Evolutionary conservation across 1,140 invertebrate genomes (phyloP), one percentile per base, ranked within the genome.

Genomic region (Chlorops oryzae): DNA sequence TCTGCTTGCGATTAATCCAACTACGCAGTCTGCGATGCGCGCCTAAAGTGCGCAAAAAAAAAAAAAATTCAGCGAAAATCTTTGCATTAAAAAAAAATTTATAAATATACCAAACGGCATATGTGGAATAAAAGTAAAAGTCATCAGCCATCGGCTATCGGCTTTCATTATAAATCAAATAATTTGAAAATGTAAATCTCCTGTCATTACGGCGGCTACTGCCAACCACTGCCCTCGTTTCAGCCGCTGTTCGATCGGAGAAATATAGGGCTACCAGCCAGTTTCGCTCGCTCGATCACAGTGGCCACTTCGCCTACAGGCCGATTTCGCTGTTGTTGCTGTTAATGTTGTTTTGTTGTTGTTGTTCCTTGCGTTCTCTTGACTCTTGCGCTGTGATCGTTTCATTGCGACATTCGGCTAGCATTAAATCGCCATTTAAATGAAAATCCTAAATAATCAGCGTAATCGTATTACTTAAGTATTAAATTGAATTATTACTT

Each of bases 401-500:
- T 32, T 32, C 27, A 9, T 13, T 32, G 27, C 6, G n/a, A n/a
- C 27, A 9, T 32, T 32, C 27, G 6, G 27, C n/a, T 32, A 32
- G n/a, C 6, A n/a, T 32, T 32, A 9, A 9, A 32, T 39, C n/a
- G n/a, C n/a, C n/a, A n/a, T n/a, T n/a, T n/a, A n/a, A 22, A 39
- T 38, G 32, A 39, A 22, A 48, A 48, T 38, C 39, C 28, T 22
- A 48, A 48, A 40, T 51, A 44, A 45, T 39, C 34, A 51, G 43
- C 37, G 43, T 51, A 51, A 51, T 51, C 50, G 50, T 24, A 45
- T 51, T 51, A 51, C 50, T 51, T 51, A 28, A 38, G 42, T 20
- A 46, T 46, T 51, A 51, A 51, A 46, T 45, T 46, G 50, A 51
- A 51, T 51, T 51, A 51, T 51, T 35, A 37, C 50, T n/a, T 13